Evolutionary conservation across 2,888 invertebrate genomes (phyloP).

Genomic region (Pristionchus japonicus): DNA sequence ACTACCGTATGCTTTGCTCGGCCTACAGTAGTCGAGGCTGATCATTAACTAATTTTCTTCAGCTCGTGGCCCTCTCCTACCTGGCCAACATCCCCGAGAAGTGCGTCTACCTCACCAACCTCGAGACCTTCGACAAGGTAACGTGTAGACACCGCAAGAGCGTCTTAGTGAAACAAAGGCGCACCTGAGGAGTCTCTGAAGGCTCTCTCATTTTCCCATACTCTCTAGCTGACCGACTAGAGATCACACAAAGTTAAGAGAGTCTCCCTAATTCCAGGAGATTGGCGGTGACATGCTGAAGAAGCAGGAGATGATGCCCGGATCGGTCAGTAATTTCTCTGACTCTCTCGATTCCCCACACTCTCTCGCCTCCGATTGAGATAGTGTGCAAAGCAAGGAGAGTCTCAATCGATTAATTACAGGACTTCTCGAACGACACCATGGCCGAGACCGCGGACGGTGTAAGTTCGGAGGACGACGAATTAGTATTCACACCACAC

Average conservation of each 20-base stretch:
- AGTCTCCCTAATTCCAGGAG: background rate
- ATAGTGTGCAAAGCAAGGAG: too few relatives aligned
- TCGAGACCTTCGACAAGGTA: conserved; percentile 47
- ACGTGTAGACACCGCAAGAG: too few relatives aligned
- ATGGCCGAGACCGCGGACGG: background rate
- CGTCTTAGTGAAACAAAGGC: too few relatives aligned
- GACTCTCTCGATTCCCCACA: background rate
- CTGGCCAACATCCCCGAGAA: conserved; percentile 47
- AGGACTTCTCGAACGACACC: conserved; percentile 44
- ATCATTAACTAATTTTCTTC: background rate
- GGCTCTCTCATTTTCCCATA: background rate
- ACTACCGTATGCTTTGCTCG: background rate
- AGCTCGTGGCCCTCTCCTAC: conserved; percentile 46
- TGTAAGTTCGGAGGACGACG: background rate
- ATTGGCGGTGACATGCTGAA: conserved; percentile 10
- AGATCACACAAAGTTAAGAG: background rate
- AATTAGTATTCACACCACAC: background rate
- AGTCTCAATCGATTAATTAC: background rate
- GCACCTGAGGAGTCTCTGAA: background rate
- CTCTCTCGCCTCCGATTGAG: background rate
- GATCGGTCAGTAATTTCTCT: background rate
- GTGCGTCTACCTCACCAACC: conserved; percentile 46
- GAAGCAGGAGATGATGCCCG: conserved; percentile 28
- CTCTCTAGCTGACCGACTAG: background rate
- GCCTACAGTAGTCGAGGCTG: background rate